phyloP scores from a whole-genome alignment of 2,888 invertebrate species.

The Cyclophora albipunctata region DNA sequence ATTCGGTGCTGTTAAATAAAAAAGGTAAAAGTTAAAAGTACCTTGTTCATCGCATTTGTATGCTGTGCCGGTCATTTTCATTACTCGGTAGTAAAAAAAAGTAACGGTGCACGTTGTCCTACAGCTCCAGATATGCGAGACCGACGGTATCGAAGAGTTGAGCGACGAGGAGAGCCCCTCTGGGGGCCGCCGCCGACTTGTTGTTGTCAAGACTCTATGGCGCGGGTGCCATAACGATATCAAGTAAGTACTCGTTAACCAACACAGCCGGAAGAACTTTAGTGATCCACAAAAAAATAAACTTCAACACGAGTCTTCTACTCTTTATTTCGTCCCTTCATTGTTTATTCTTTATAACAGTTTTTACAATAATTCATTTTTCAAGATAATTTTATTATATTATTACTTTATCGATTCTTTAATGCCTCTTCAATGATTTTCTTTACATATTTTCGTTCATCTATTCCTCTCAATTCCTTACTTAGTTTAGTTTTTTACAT shows the following conservation, averaged over 20 bases:
- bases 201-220: slow-evolving; percentile 85
- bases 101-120: too few relatives aligned
- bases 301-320: neutral
- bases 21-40: too few relatives aligned
- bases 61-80: too few relatives aligned
- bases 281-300: neutral
- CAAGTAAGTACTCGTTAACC: slow-evolving; percentile 38
- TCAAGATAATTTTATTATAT: too few relatives aligned
- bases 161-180: slow-evolving; percentile 79
- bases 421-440: too few relatives aligned
- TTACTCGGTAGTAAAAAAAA: too few relatives aligned
- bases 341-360: neutral
- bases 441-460: too few relatives aligned
- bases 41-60: too few relatives aligned
- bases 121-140: slow-evolving; percentile 85
- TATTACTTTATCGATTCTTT: too few relatives aligned
- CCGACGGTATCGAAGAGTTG: slow-evolving; percentile 81
- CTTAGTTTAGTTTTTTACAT: too few relatives aligned
- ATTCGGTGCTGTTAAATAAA: too few relatives aligned
- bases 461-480: too few relatives aligned
- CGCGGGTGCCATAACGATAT: slow-evolving; percentile 80
- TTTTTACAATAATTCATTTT: neutral
- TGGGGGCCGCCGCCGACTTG: slow-evolving; percentile 81
- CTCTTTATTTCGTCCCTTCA: neutral
- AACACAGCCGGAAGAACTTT: neutral